Evolutionary conservation across 2,888 invertebrate species (phyloP).

Genomic region (Erebia palarica): DNA sequence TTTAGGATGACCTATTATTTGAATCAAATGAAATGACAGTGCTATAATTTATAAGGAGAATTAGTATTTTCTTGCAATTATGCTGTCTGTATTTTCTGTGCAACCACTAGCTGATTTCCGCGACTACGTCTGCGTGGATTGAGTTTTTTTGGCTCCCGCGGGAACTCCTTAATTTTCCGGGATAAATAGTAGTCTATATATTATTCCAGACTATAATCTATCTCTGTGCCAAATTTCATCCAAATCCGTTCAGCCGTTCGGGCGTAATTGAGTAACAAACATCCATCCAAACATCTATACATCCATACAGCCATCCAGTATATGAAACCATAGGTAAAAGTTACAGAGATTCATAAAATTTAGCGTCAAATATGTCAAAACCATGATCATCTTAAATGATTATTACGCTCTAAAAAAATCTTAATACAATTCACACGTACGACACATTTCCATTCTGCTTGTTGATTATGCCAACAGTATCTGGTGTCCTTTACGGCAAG

Average conservation of each 20-base stretch:
- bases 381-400: background rate
- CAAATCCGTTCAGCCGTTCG: too few relatives aligned
- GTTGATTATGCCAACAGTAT: constrained; percentile 46
- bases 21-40: background rate
- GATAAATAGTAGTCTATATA: too few relatives aligned
- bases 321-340: background rate
- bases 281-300: too few relatives aligned
- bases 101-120: too few relatives aligned
- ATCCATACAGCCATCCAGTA: too few relatives aligned
- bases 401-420: constrained; percentile 44
- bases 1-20: background rate
- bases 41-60: background rate
- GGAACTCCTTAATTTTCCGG: too few relatives aligned
- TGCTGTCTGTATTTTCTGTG: background rate
- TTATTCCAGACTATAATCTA: too few relatives aligned
- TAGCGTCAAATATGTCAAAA: background rate
- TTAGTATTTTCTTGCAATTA: background rate
- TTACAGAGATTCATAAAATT: background rate
- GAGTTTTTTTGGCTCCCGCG: too few relatives aligned
- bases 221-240: too few relatives aligned
- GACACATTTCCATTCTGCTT: constrained; percentile 41
- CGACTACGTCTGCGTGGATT: too few relatives aligned
- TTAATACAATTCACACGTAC: constrained; percentile 34
- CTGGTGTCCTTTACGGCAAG: constrained; percentile 48
- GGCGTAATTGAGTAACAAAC: too few relatives aligned